Conservation (phyloP, 2,888 invertebrate species). For the Trichacis sp. region DNA sequence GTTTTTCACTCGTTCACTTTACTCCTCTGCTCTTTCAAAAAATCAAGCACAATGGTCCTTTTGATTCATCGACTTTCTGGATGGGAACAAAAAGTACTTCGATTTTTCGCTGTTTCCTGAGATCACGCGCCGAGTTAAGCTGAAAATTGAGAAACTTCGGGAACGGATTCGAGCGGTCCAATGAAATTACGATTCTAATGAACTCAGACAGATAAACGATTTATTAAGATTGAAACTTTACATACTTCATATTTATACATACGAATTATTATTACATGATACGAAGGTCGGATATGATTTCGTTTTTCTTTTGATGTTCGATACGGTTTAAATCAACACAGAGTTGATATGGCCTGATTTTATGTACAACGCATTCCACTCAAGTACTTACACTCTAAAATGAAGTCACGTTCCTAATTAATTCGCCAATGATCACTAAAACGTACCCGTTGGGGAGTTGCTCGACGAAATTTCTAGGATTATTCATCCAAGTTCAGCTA, state of each 20-base stretch:
- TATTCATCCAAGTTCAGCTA: no score
- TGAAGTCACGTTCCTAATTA: not conserved
- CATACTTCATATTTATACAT: conserved; percentile 49
- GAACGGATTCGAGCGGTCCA: not conserved
- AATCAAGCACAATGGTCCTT: no score
- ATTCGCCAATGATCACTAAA: conserved; percentile 5
- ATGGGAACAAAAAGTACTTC: no score
- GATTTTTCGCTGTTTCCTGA: no score
- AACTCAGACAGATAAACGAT: conserved; percentile 62
- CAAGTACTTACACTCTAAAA: conserved; percentile 1
- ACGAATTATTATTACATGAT: conserved; percentile 63
- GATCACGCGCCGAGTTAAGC: no score
- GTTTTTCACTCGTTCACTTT: no score
- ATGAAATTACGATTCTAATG: not conserved
- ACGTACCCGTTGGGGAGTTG: conserved; percentile 2
- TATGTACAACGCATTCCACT: conserved; percentile 33
- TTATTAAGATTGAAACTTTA: conserved; percentile 64
- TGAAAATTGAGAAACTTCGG: not conserved
- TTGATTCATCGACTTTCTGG: no score
- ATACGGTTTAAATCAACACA: conserved; percentile 42
- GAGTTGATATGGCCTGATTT: conserved; percentile 32
- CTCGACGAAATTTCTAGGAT: not conserved
- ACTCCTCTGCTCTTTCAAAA: no score
- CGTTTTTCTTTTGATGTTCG: conserved; percentile 44
- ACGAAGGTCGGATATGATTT: conserved; percentile 63